Base-by-base conservation (phyloP, 2,888 invertebrate genomes). In the Raillietiella orientalis region DNA sequence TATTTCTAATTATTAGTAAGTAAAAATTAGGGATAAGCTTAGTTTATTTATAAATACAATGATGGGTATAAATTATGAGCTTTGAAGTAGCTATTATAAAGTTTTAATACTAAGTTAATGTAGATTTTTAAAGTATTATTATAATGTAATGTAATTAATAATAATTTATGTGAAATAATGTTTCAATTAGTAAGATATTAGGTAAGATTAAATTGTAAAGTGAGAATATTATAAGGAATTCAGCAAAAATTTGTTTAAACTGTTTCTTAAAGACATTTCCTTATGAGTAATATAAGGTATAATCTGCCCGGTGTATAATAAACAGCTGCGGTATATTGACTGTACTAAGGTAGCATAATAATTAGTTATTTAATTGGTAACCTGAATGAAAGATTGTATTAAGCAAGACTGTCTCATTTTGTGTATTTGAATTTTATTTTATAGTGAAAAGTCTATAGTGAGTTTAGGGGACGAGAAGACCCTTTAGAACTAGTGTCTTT, bases 291-390 rank as follows among this genome's bases (percentile, higher is more conserved):
- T 22, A 49, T 54, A 55, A 62, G 49, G 56, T 64, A 51, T 50
- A 46, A 51, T 58, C 64, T 66, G 65, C 63, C 58, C 64, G 58
- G 56, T 66, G 66, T 60, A 41, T 29, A 34, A 40, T 65, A 49
- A 66, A 66, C 59, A 58, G 65, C 64, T 58, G 65, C 64, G 57
- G 62, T 64, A 65, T 56, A 43, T 53, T 64, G 53, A 65, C 61
- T 57, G 62, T 65, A 56, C 62, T 55, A 65, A 65, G 62, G 63
- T 65, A 66, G 62, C 64, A 62, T 62, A 65, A 65, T 61, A 50
- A 61, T 52, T 66, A 58, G 63, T 61, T 57, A 62, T 55, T 65
- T 67, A 62, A 67, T 62, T 66, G 52, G 45, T 55, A 58, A 55
- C 65, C 66, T 45, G 64, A 50, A 67, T 67, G 64, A 66, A 66